Evolutionary conservation across 2,113 vertebrate species (phyloP).

Genomic region (Addax nasomaculatus): DNA sequence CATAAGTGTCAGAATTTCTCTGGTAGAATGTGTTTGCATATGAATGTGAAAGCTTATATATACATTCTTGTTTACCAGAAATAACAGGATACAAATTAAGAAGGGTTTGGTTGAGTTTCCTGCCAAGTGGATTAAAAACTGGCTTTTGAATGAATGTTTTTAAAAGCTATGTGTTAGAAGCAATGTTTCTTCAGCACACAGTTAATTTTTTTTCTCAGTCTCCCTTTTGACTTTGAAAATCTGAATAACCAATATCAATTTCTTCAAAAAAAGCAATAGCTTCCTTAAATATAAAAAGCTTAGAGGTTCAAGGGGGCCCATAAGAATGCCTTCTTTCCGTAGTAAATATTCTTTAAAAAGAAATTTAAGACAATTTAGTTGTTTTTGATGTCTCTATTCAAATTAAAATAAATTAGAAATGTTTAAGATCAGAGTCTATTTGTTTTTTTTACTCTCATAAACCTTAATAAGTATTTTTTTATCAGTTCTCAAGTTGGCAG

Average conservation of each 20-base stretch:
- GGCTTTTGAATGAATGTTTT: not conserved
- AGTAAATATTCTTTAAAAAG: conserved; percentile 2
- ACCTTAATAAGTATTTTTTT: not conserved
- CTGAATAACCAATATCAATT: not conserved
- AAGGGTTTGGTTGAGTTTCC: not conserved
- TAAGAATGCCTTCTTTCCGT: not conserved
- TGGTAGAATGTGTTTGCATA: not conserved
- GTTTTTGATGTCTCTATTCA: not conserved
- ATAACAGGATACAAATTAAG: not conserved
- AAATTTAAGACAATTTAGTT: not conserved
- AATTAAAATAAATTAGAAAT: not conserved
- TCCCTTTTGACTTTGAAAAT: conserved; percentile 26
- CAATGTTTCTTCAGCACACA: not conserved
- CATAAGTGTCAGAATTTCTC: not conserved
- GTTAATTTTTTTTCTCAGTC: not conserved
- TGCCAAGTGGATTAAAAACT: not conserved
- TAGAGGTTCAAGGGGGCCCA: not conserved
- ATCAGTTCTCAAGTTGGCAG: not conserved
- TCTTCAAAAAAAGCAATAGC: not conserved
- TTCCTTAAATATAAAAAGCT: not conserved
- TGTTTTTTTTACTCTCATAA: not conserved
- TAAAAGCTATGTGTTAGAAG: not conserved
- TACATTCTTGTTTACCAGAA: not conserved
- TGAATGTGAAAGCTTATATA: not conserved
- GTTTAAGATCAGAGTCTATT: not conserved